Evolutionary conservation across 2,797 vertebrate species (phyloP).

Genomic region (Gymnodraco acuticeps): DNA sequence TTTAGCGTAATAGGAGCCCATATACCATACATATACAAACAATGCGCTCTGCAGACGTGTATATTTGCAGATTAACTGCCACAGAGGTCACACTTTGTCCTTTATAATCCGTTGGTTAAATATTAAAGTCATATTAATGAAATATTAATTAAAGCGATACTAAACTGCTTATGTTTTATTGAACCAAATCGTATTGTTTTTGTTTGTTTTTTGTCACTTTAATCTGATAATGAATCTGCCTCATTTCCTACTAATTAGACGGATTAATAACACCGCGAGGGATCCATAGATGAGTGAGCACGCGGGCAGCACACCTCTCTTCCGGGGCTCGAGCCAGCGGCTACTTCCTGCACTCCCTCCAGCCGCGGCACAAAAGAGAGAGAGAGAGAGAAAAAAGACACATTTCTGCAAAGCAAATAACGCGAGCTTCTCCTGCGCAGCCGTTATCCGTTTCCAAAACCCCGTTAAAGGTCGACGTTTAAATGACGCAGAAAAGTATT

Average conservation of each 20-base stretch:
- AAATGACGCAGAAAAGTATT: constrained; percentile 83
- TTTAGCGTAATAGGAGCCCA: neutral
- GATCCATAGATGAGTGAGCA: constrained; percentile 23
- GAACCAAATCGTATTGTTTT: neutral
- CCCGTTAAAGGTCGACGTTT: constrained; percentile 79
- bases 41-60: neutral
- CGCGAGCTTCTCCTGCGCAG: constrained; percentile 59
- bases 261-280: constrained; percentile 40
- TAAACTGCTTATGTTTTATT: neutral
- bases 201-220: constrained; percentile 24
- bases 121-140: neutral
- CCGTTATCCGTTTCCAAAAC: constrained; percentile 69
- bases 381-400: constrained; percentile 48
- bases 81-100: neutral
- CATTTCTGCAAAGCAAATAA: constrained; percentile 72
- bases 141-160: neutral
- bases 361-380: constrained; percentile 54
- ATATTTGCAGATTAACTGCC: neutral
- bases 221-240: constrained; percentile 7
- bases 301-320: constrained; percentile 62
- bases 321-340: constrained; percentile 60
- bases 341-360: constrained; percentile 55
- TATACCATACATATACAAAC: constrained; percentile 1
- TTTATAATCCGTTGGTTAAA: neutral
- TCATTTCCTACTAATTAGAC: constrained; percentile 42